These are phyloP conservation scores for Tarsius wallacei DNA, from an alignment of 2,797 vertebrate species.

Conservation along the genomic window DNA sequence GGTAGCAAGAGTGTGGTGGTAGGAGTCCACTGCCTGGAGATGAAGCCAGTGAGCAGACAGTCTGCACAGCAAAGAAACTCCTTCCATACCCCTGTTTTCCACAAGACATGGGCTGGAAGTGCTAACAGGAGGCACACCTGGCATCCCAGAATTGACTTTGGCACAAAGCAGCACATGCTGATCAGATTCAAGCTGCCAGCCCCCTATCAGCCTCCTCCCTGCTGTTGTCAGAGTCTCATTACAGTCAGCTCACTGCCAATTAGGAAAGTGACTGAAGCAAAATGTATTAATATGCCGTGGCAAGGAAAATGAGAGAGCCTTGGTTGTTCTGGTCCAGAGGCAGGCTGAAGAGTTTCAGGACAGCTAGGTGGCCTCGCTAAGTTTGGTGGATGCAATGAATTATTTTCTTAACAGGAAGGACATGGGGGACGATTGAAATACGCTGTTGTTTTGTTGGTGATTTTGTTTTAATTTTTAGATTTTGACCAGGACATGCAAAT, in stretches of 20 bases:
- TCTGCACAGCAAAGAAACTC: background rate
- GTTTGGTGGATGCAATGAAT: background rate
- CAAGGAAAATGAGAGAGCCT: conserved; percentile 44
- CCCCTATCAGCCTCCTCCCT: background rate
- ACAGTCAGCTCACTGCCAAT: conserved; percentile 41
- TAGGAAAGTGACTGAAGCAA: conserved; percentile 68
- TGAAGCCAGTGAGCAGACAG: background rate
- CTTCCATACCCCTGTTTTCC: background rate
- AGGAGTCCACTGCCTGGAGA: background rate
- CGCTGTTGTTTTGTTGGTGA: background rate
- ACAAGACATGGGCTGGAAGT: background rate
- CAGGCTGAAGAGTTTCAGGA: conserved; percentile 7
- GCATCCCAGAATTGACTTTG: conserved; percentile 73
- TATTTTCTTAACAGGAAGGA: background rate
- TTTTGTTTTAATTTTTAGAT: background rate
- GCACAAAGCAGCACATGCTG: conserved; percentile 65
- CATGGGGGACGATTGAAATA: background rate
- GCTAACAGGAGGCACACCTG: conserved; percentile 73
- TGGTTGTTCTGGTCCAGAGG: background rate
- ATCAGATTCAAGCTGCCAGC: conserved; percentile 75
- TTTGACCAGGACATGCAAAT: background rate
- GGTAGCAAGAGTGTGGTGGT: background rate
- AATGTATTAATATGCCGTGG: conserved; percentile 51
- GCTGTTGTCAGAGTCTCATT: background rate
- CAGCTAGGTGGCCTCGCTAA: background rate